Conservation (phyloP, 1,140 invertebrate species). For the Drosophila kepulauana region DNA sequence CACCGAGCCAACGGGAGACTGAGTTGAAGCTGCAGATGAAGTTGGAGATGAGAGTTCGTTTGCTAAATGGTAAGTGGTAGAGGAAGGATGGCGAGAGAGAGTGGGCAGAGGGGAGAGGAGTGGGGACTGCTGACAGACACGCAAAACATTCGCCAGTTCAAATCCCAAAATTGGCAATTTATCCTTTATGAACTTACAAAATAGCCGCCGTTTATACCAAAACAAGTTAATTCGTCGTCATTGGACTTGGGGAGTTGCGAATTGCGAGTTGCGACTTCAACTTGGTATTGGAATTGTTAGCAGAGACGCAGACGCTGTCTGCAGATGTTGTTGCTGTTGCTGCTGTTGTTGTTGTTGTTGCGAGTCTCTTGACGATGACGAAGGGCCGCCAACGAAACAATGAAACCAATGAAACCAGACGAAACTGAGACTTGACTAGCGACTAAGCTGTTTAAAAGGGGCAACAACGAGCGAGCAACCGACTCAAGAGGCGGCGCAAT, state of each 20-base stretch:
- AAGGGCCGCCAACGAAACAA: constrained; percentile 82
- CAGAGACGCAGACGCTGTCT: constrained; percentile 27
- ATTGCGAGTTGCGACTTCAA: constrained; percentile 6
- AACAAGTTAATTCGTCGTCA: constrained; percentile 83
- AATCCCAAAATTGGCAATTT: constrained; percentile 85
- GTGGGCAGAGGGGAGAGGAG: constrained; percentile 2
- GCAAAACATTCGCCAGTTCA: constrained; percentile 80
- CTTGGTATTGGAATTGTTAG: constrained; percentile 26
- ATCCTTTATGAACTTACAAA: constrained; percentile 85
- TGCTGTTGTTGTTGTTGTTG: background rate
- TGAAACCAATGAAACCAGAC: constrained; percentile 70
- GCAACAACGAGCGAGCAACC: constrained; percentile 7
- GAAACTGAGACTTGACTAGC: constrained; percentile 38
- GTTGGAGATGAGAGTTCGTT: constrained; percentile 34
- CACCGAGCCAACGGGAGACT: constrained; percentile 53
- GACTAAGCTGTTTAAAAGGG: background rate
- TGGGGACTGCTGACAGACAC: constrained; percentile 52
- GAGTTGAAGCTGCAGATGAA: constrained; percentile 23
- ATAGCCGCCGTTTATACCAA: constrained; percentile 84
- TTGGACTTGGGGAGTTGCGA: constrained; percentile 20
- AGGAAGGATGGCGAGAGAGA: constrained; percentile 37
- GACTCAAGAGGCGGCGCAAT: constrained; percentile 65
- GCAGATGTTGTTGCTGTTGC: background rate
- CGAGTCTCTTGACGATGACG: constrained; percentile 71
- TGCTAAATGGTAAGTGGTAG: constrained; percentile 58